Base-by-base conservation (phyloP, 1,140 invertebrate genomes). In the Caenorhabditis elegans region DNA sequence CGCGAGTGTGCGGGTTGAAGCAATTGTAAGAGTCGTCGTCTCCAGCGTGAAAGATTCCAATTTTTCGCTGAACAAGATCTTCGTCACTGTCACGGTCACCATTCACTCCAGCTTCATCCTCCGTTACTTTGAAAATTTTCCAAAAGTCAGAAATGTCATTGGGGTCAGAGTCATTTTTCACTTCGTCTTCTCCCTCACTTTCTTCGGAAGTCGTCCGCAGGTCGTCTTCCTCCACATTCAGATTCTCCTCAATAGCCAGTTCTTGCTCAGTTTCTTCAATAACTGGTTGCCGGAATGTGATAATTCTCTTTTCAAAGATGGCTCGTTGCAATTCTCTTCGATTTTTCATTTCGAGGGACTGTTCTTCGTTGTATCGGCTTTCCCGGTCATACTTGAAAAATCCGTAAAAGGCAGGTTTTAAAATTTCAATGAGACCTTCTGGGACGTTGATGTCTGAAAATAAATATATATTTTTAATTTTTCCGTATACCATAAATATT, bases 251-350 rank as follows among this genome's bases (percentile, higher is more conserved):
- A n/a, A 26, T 22, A 22, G n/a, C 13, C 10, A 70, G 43, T 28
- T 70, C 60, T 36, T 39, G 34, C n/a, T 70, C 60, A 11, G 60
- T 70, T 70, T 70, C 60, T 39, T 70, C 60, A 43, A 43, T 36
- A 10, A 70, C 60, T 70, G 60, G 60, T 39, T 39, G 60, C 36
- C 60, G 60, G 31, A 70, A 43, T 22, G 34, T 39, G 34, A 70
- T 70, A 5, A 70, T 24, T 70, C 60, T 36, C 22, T 43, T 39
- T 8, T 70, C 5, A n/a, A 70, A 3, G 10, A 70, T 70, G 5
- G 60, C 60, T 24, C 19, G 3, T 70, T 70, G 60, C 17, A 70
- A 11, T 39, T 70, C 60, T 24, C 34, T 4, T 36, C 60, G 17
- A 39, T 31, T 39, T 10, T 39, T 70, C 60, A 39, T 39, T 10